Base-by-base conservation (phyloP, 2,888 invertebrate species). In the Agrochola lota region DNA sequence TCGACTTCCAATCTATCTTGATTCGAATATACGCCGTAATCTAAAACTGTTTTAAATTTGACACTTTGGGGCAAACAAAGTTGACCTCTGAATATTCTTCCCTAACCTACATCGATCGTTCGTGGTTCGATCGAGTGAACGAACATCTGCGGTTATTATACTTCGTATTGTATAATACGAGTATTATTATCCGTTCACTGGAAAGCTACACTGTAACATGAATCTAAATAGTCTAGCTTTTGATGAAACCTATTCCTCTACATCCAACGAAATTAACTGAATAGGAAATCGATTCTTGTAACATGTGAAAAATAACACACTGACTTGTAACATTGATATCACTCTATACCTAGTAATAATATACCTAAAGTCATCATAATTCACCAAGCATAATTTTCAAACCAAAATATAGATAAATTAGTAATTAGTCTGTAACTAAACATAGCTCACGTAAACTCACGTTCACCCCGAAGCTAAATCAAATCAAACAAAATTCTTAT, bases 401-500 rank as follows among this genome's bases (percentile, higher is more conserved):
- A 40, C 17, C 30, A 64, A 46, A 46, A 12, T 35, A 30, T 30
- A 30, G 30, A 30, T 1, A 1, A 1, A 30, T 30, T 30, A 30
- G 30, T 30, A 30, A 30, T 30, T 30, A 30, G 17, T 46, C n/a
- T 30, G 7, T 15, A n/a, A 46, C 26, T 43, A 43, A 71, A 46
- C 46, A 63, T 40, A 26, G 59, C 35, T 75, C 35, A 35, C 46
- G 30, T 46, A 55, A 26, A 49, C 35, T 75, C 26, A 35, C 46
- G n/a, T 46, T 66, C 26, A 55, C 59, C 57, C 40, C 40, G 17
- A 43, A 35, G 15, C 62, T 63, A 59, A 59, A 78, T 80, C 63
- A 83, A 83, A 77, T 26, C 11, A 43, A 77, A 67, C 6, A 2
- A n/a, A 46, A 52, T 43, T 57, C 35, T 80, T 59, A n/a, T 82